A percentile compares a stretch with the other conserved stretches of the same genome.
Evolutionary conservation across 2,113 vertebrate species (phyloP).

Genomic region (Megaceryle maxima): DNA sequence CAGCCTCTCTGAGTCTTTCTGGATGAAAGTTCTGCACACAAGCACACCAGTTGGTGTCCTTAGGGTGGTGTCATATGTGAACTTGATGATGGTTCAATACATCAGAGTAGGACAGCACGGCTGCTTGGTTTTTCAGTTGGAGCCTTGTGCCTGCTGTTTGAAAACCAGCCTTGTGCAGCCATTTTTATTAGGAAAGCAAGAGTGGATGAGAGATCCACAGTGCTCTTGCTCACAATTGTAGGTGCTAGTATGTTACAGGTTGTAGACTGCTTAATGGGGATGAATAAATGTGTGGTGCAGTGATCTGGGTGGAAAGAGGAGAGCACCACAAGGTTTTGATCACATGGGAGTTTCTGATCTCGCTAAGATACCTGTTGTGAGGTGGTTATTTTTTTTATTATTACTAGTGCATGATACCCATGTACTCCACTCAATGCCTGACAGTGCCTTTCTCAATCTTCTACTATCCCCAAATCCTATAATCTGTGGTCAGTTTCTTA

Average conservation of each 20-base stretch:
- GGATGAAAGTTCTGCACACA: no score
- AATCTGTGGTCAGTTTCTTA: rapidly evolving
- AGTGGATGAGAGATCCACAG: rapidly evolving
- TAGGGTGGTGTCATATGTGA: neutral
- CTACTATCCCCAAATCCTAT: neutral
- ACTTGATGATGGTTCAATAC: neutral
- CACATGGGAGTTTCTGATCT: neutral
- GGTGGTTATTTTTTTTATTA: neutral
- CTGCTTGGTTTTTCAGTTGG: neutral
- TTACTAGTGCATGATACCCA: neutral
- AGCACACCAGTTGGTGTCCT: neutral
- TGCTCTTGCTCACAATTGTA: rapidly evolving
- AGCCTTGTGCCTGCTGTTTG: neutral
- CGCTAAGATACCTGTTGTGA: neutral
- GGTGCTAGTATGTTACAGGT: neutral
- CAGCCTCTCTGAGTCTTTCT: neutral
- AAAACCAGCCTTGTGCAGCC: neutral
- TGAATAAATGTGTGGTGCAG: neutral
- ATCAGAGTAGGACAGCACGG: neutral
- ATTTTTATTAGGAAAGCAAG: neutral
- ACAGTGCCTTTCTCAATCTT: neutral
- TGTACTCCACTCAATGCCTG: neutral
- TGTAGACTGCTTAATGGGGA: neutral
- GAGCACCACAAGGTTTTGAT: neutral
- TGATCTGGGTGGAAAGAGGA: neutral